Percentiles rank a stretch among this genome's conserved stretches.
These are phyloP conservation scores for Pristionchus mayeri DNA, from an alignment of 2,888 invertebrate species.

Conservation along the genomic window DNA sequence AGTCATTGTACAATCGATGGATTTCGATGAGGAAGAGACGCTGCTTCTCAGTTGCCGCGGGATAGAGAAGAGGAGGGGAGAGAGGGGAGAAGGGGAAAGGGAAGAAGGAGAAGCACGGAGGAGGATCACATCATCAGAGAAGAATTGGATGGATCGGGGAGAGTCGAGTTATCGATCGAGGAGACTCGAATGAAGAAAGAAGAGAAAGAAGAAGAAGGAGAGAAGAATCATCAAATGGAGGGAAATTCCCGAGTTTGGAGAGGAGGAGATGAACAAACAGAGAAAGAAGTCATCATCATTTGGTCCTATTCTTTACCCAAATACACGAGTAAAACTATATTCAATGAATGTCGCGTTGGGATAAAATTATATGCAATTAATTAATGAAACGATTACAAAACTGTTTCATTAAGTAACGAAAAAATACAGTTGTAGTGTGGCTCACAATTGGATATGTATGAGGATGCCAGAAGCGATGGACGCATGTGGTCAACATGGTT, in stretches of 20 bases:
- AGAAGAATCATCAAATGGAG: background rate
- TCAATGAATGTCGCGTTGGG: no score
- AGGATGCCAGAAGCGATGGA: no score
- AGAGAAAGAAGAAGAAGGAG: background rate
- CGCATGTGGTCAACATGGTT: no score
- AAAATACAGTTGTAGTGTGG: no score
- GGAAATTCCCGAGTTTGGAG: background rate
- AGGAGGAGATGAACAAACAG: background rate
- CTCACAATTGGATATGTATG: no score
- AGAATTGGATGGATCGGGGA: background rate
- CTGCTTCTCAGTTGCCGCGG: background rate
- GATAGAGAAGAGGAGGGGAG: conserved; percentile 3
- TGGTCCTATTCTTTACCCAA: no score
- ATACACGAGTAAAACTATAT: no score
- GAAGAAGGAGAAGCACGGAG: background rate
- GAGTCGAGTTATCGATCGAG: background rate
- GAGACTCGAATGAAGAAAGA: background rate
- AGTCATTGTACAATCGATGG: background rate
- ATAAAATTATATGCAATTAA: no score
- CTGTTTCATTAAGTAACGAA: no score
- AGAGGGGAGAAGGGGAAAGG: background rate
- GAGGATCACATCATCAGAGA: background rate
- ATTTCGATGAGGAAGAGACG: background rate
- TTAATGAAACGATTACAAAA: no score
- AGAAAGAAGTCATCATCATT: no score